Evolutionary conservation across 2,888 invertebrate genomes (phyloP).

Genomic region (Drosophila mimica): DNA sequence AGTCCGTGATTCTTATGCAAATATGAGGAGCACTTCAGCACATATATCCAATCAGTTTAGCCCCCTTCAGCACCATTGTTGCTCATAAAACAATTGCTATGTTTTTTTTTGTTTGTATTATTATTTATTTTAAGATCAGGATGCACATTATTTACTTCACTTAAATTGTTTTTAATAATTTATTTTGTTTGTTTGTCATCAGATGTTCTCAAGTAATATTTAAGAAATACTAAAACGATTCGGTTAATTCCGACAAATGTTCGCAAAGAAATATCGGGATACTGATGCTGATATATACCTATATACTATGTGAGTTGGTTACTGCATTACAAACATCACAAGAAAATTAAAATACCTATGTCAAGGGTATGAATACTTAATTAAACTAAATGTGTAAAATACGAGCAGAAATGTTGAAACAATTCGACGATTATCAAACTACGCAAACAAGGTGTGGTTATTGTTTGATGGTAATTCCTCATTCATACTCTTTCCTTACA

Average conservation of each 20-base stretch:
- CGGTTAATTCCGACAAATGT: background rate
- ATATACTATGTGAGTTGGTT: background rate
- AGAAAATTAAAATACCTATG: background rate
- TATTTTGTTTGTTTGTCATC: background rate
- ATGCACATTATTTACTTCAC: background rate
- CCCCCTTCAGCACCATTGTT: background rate
- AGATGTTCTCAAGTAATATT: background rate
- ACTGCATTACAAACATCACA: background rate
- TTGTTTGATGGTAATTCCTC: slow-evolving; percentile 1
- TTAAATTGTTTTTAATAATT: background rate
- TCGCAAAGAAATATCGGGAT: background rate
- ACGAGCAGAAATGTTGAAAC: slow-evolving; percentile 3
- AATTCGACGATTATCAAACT: background rate
- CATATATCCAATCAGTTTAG: background rate
- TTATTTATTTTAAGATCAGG: background rate
- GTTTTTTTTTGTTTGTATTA: background rate
- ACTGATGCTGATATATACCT: background rate
- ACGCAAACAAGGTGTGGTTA: slow-evolving; percentile 3
- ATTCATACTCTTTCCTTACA: background rate
- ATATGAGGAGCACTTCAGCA: background rate
- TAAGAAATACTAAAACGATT: background rate
- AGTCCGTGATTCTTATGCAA: background rate
- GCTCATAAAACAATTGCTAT: background rate
- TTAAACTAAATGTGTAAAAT: slow-evolving; percentile 7
- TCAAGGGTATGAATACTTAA: background rate